Evolutionary conservation across 2,113 vertebrate species (phyloP).

Genomic region (Cephalopholis sonnerati): DNA sequence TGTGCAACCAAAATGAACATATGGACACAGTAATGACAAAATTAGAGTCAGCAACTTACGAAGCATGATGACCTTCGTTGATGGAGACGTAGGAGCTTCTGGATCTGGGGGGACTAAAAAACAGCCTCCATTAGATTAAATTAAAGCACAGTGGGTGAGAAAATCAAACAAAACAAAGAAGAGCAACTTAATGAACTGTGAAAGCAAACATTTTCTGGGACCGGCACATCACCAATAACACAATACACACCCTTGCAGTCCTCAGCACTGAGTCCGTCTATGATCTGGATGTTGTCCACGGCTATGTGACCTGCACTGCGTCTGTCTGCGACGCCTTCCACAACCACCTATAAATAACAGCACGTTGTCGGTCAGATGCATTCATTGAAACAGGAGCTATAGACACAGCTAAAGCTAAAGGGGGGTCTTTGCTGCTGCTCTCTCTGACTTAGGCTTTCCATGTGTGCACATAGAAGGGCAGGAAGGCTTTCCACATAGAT

Average conservation of each 20-base stretch:
- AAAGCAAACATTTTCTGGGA: neutral
- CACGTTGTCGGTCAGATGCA: neutral
- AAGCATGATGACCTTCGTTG: constrained; percentile 76
- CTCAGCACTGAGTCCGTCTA: constrained; percentile 85
- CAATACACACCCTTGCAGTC: constrained; percentile 88
- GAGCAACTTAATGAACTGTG: neutral
- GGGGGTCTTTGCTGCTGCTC: no score
- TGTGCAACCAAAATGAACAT: neutral
- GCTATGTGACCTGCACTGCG: constrained; percentile 90
- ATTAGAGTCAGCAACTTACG: constrained; percentile 50
- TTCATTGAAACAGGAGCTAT: neutral
- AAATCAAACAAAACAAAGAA: neutral
- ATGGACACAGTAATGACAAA: neutral
- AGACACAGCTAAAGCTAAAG: no score
- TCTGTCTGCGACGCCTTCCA: constrained; percentile 92
- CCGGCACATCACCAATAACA: no score
- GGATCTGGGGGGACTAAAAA: constrained; percentile 62
- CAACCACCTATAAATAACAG: constrained; percentile 87
- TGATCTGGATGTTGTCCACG: constrained; percentile 93
- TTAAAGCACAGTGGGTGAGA: neutral
- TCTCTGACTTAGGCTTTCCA: no score
- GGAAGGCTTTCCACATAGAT: no score
- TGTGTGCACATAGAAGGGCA: no score
- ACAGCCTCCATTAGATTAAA: neutral
- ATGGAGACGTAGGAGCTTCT: constrained; percentile 58